Base-by-base conservation (phyloP, 1,140 invertebrate species). In the Kradibia gibbosae region DNA sequence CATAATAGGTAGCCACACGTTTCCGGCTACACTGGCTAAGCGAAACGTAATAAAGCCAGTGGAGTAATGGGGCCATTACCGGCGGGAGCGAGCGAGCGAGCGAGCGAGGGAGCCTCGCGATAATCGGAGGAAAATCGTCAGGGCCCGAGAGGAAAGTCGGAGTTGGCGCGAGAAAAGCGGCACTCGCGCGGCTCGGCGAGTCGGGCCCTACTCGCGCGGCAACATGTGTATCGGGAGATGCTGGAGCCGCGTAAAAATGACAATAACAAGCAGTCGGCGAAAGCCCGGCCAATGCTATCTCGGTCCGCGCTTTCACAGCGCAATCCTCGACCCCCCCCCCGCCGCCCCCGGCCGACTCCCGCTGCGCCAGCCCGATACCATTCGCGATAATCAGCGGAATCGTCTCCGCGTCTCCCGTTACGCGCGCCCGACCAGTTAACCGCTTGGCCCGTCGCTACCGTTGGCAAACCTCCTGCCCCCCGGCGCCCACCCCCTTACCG, bases 211-310 rank as follows among this genome's bases (percentile, higher is more conserved):
- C 45, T 48, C 45, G 45, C 45, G 7, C 45, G 5, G 60, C 15
- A 34, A 34, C 28, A 65, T 34, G 28, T 36, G 60, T 34, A 15
- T 65, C 60, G 31, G 36, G 34, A 8, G 62, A 67, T 39, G 62
- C 62, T 39, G 62, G 34, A 67, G n/a, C 20, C 62, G 0, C 17
- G 34, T 67, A 67, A 67, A 67, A 39, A 67, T 67, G 62, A 67
- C 62, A 67, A 67, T 39, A 67, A 67, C 34, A 67, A 67, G 60
- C 60, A 20, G 17, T 65, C 13, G 60, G 31, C 60, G 60, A 34
- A 34, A 25, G n/a, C 60, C 36, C 60, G 25, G 11, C 25, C 25
- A 62, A 17, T 17, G 25, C 34, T 67, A 36, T 39, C 4, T 67
- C 39, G 34, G 36, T 67, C 0, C 34, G 0, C 17, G 20, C 34